Base-by-base conservation (phyloP, 2,113 vertebrate species). In the Callionymus lyra region DNA sequence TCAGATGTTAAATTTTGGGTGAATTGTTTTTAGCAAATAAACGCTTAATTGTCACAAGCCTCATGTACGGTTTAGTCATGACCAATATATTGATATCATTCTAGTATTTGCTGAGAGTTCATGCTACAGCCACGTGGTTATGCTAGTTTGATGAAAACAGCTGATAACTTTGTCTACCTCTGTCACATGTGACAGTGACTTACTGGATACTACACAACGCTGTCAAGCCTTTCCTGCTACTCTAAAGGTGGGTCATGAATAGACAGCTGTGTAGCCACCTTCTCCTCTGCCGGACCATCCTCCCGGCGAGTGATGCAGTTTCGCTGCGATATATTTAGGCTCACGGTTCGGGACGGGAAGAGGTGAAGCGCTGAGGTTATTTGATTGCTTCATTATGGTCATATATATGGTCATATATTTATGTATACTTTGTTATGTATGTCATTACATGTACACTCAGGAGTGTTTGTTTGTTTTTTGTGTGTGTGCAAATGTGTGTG, bases 361-460 rank as follows among this genome's bases (percentile, higher is more conserved):
- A 68, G 73, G 68, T 66, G 69, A 65, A 77, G 69, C 64, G 46
- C 74, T 76, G 79, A 79, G 76, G 76, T 82, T 79, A 69, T 76
- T 76, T 72, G 74, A 82, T 76, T 76, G 72, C 72, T 80, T 80
- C 77, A 78, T 78, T 80, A 80, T 67, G 76, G 74, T 67, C 68
- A 68, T 74, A 72, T 77, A 73, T 76, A 82, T 47, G 59, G 70
- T 59, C 72, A 66, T 77, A 63, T 77, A 75, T 76, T 74, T 77
- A 73, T 79, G 69, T 73, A 68, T 70, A 77, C 70, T 76, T 74
- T 74, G 68, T 77, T 81, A 72, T 51, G 68, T 68, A 74, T 76
- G 77, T 68, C 69, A 68, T 80, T 79, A 80, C 73, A 77, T 75
- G 75, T 73, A 73, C 65, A 68, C 56, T 51, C 61, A 60, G 62